A percentile compares a stretch with the other conserved stretches of the same genome.
Conservation (phyloP, 2,113 vertebrate species). For the Typhlomys cinereus region DNA sequence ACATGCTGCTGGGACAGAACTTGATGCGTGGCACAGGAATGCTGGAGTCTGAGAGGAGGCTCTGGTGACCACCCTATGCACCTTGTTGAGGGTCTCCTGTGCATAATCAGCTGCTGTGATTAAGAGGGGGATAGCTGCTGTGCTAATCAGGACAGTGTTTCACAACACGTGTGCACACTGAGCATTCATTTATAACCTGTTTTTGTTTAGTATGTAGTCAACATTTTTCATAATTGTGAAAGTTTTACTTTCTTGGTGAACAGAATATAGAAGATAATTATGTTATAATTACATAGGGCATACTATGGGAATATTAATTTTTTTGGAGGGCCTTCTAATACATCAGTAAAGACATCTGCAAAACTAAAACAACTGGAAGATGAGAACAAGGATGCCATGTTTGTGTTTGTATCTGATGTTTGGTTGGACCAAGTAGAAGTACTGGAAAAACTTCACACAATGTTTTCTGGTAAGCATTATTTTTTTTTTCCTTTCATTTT, state of each 20-base stretch:
- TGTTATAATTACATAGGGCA: constrained; percentile 85
- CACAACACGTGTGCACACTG: background rate
- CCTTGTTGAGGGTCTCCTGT: background rate
- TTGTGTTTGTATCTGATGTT: constrained; percentile 95
- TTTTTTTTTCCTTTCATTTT: background rate
- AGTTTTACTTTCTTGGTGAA: background rate
- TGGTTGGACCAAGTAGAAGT: constrained; percentile 97
- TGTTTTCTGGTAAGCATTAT: constrained; percentile 93
- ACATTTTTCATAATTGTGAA: background rate
- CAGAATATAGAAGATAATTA: constrained; percentile 13
- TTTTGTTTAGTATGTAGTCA: background rate
- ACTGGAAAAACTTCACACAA: constrained; percentile 93
- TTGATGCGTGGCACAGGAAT: background rate
- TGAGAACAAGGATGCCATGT: constrained; percentile 97
- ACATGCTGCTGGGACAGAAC: no score
- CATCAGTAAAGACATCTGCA: constrained; percentile 92
- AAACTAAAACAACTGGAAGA: constrained; percentile 96
- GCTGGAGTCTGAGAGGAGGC: background rate
- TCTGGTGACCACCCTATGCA: background rate
- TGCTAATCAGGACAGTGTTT: background rate
- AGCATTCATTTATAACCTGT: background rate
- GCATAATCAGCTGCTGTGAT: background rate
- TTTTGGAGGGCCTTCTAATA: constrained; percentile 95
- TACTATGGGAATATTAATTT: constrained; percentile 97
- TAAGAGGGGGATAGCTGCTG: background rate